Conservation (phyloP, 2,113 vertebrate genomes). For the Urocynchramus pylzowi region DNA sequence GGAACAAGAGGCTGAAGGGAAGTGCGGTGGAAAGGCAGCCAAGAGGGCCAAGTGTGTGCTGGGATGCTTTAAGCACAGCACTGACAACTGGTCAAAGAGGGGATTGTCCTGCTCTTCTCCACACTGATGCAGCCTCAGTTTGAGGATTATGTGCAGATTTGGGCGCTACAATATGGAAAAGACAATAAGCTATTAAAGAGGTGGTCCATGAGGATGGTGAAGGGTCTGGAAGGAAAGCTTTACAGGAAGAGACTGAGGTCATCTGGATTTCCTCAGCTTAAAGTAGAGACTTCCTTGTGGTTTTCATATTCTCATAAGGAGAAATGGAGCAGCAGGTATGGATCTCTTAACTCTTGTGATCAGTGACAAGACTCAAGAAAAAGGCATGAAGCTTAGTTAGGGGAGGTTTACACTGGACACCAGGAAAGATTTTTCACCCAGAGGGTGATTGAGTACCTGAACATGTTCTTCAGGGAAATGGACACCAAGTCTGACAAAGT, state of each 20-base stretch:
- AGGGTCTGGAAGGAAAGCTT: not conserved
- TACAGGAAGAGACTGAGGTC: not conserved
- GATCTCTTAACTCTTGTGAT: not conserved
- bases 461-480: not conserved
- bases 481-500: not conserved
- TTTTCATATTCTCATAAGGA: not conserved
- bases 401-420: not conserved
- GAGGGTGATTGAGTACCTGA: not conserved
- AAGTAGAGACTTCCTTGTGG: not conserved
- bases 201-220: not conserved
- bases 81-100: no score
- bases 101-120: no score
- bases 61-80: not conserved
- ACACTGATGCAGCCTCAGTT: not conserved
- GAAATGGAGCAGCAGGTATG: not conserved
- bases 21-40: not conserved
- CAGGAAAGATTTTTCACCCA: not conserved
- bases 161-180: not conserved
- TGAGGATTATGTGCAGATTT: not conserved
- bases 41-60: not conserved
- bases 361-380: not conserved
- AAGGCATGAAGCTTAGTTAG: not conserved
- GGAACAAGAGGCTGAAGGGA: not conserved
- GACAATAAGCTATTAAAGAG: not conserved
- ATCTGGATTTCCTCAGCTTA: not conserved